Conservation (phyloP, 2,888 invertebrate species). For the Polylopha cassiicola region DNA sequence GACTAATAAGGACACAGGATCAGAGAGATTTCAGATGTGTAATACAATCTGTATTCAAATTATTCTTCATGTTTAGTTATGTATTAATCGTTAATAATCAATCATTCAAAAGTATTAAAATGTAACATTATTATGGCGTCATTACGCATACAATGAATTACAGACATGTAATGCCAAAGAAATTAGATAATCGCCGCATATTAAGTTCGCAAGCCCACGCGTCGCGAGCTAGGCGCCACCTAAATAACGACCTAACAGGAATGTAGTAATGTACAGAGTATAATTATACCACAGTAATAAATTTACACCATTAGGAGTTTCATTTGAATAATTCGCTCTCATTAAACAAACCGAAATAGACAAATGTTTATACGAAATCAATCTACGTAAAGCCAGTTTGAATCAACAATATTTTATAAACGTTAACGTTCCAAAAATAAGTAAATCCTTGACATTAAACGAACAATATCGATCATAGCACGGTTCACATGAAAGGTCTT, state of each 20-base stretch:
- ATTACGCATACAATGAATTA: neutral
- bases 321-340: too few species aligned
- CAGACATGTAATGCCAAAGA: constrained; percentile 1
- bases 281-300: constrained; percentile 4
- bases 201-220: constrained; percentile 7
- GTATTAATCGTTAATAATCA: too few species aligned
- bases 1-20: too few species aligned
- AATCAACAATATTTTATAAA: too few species aligned
- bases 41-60: too few species aligned
- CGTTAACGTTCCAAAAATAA: too few species aligned
- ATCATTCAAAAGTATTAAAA: neutral
- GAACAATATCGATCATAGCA: constrained; percentile 3
- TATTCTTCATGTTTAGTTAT: too few species aligned
- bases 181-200: constrained; percentile 3
- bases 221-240: constrained; percentile 13
- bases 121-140: neutral
- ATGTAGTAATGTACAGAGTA: constrained; percentile 10
- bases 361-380: too few species aligned
- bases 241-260: constrained; percentile 11
- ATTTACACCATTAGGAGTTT: constrained; percentile 6
- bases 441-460: too few species aligned
- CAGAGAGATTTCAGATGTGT: too few species aligned
- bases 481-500: constrained; percentile 19
- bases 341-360: too few species aligned
- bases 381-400: too few species aligned